phyloP scores from a whole-genome alignment of 2,888 invertebrate species.

The Drepanosiphum platanoidis region DNA sequence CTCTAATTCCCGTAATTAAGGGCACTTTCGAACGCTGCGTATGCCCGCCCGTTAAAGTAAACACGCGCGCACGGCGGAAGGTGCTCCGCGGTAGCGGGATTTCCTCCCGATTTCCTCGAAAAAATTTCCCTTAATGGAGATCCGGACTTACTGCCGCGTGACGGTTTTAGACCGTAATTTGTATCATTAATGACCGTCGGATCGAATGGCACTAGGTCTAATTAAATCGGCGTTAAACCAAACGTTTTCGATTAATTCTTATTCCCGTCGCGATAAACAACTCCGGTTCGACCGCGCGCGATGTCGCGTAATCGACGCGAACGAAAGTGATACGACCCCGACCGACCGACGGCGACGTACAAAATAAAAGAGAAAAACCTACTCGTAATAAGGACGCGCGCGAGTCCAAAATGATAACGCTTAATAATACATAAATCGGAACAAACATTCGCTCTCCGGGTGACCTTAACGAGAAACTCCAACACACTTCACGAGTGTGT shows the following conservation, averaged over 20 bases:
- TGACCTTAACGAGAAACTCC: background rate
- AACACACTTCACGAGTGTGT: background rate
- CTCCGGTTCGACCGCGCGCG: background rate
- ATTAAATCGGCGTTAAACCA: background rate
- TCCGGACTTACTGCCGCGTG: background rate
- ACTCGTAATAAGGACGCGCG: background rate
- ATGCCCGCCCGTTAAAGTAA: constrained; percentile 14
- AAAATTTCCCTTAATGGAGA: constrained; percentile 16
- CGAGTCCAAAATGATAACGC: background rate
- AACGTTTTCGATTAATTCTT: background rate
- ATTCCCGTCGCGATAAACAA: background rate
- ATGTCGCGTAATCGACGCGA: background rate
- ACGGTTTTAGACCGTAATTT: constrained; percentile 40
- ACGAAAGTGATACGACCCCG: background rate
- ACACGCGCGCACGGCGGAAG: background rate
- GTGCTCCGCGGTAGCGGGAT: constrained; percentile 6
- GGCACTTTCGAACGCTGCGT: constrained; percentile 24
- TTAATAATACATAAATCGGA: no score
- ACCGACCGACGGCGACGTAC: no score
- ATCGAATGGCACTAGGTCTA: background rate
- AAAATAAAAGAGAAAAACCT: background rate
- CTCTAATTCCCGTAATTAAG: constrained; percentile 56
- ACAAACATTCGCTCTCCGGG: background rate
- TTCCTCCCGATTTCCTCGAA: constrained; percentile 2
- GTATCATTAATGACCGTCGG: background rate